Percentiles rank a stretch among this genome's conserved stretches.
These are phyloP conservation scores for Schizothorax lantsangensis DNA, from an alignment of 2,797 vertebrate genomes.

Conservation along the genomic window DNA sequence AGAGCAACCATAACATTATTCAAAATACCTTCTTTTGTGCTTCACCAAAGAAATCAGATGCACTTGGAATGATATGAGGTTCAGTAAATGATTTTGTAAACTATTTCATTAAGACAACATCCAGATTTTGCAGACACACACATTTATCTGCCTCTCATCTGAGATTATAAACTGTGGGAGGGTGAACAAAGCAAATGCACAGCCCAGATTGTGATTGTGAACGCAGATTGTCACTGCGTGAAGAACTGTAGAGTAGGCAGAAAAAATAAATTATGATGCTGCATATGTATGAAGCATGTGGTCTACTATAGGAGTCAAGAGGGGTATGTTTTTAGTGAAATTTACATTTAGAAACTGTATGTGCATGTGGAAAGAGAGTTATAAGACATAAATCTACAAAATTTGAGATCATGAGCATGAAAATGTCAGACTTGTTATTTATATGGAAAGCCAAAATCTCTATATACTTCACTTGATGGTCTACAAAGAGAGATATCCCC, in stretches of 20 bases:
- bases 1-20: neutral
- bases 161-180: neutral
- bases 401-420: neutral
- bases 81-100: neutral
- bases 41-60: neutral
- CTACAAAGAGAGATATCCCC: neutral
- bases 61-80: neutral
- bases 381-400: neutral
- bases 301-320: neutral
- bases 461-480: neutral
- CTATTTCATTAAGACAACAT: neutral
- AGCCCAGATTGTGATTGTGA: neutral
- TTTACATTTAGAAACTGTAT: neutral
- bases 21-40: neutral
- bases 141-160: neutral
- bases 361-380: neutral
- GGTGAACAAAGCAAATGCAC: neutral
- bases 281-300: neutral
- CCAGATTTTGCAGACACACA: neutral
- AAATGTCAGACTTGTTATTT: neutral
- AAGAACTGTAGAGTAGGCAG: neutral
- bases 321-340: neutral
- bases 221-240: neutral
- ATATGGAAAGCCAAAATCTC: slow-evolving; percentile 2
- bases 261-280: neutral